phyloP scores from a whole-genome alignment of 2,888 invertebrate species.

The Cantharis lateralis region DNA sequence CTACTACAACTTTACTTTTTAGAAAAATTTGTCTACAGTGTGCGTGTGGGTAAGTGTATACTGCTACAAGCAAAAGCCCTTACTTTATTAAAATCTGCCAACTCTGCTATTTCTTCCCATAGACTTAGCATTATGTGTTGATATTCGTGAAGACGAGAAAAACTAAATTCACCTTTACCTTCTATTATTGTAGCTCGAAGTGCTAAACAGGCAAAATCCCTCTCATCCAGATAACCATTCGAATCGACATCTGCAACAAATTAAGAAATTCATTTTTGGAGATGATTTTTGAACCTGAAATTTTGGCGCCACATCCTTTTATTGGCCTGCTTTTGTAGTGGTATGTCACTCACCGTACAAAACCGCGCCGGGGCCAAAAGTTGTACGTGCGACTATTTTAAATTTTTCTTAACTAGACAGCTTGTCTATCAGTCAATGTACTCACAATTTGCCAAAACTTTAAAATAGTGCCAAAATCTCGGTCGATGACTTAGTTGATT shows the following conservation, averaged over 20 bases:
- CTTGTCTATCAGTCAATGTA: conserved; percentile 22
- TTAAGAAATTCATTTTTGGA: background rate
- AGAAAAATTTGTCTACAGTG: background rate
- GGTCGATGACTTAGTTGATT: conserved; percentile 22
- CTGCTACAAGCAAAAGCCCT: conserved; percentile 2
- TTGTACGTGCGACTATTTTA: background rate
- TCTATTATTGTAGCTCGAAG: conserved; percentile 80
- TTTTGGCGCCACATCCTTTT: background rate
- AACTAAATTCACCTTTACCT: conserved; percentile 80
- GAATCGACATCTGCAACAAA: conserved; percentile 75
- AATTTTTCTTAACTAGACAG: conserved; percentile 23
- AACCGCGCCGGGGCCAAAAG: background rate
- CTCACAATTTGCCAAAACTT: conserved; percentile 17
- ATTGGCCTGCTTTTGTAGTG: background rate
- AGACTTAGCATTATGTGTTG: conserved; percentile 81
- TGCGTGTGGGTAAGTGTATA: background rate
- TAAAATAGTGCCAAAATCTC: conserved; percentile 20
- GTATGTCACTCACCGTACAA: background rate
- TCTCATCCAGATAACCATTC: conserved; percentile 81
- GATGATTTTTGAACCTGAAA: background rate
- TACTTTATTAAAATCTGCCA: conserved; percentile 87
- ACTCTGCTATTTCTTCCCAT: conserved; percentile 84
- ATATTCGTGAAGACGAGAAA: conserved; percentile 73
- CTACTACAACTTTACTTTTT: background rate
- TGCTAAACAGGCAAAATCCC: conserved; percentile 83